These are phyloP conservation scores for Synaphobranchus kaupii DNA, from an alignment of 2,797 vertebrate species.

Conservation along the genomic window DNA sequence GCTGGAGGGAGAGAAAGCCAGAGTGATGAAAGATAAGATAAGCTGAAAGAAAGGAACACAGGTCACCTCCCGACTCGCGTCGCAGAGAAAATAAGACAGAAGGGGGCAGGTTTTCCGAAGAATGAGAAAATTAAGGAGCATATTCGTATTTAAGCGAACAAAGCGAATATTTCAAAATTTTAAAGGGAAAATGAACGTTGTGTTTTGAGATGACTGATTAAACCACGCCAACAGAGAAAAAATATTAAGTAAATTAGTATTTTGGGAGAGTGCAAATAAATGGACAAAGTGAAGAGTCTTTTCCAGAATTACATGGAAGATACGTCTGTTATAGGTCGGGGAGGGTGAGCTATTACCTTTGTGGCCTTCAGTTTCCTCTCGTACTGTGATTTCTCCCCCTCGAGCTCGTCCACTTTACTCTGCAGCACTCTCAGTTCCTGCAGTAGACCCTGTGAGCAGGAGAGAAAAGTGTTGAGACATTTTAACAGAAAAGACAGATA, in stretches of 20 bases:
- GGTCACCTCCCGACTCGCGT: neutral
- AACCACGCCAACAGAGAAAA: neutral
- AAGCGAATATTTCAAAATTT: conserved; percentile 41
- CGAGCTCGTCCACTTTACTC: conserved; percentile 88
- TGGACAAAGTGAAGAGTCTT: conserved; percentile 38
- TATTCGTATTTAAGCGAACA: neutral
- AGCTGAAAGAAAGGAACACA: conserved; percentile 29
- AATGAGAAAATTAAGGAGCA: neutral
- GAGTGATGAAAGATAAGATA: conserved; percentile 30
- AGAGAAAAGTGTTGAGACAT: neutral
- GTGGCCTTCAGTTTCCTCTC: conserved; percentile 91
- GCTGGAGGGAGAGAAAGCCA: conserved; percentile 59
- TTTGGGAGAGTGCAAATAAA: conserved; percentile 9
- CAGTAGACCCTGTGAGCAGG: conserved; percentile 73
- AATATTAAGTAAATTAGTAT: neutral
- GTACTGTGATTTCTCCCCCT: conserved; percentile 88
- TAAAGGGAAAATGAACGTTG: conserved; percentile 49
- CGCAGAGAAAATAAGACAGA: neutral
- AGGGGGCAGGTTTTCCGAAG: neutral
- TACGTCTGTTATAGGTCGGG: neutral
- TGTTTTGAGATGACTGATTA: conserved; percentile 28
- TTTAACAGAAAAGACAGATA: neutral
- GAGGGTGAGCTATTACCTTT: conserved; percentile 71
- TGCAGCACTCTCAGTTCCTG: conserved; percentile 87
- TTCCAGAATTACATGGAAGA: neutral